A percentile compares a stretch with the other conserved stretches of the same genome.
Conservation (phyloP, 2,797 vertebrate species). For the Artibeus lituratus region DNA sequence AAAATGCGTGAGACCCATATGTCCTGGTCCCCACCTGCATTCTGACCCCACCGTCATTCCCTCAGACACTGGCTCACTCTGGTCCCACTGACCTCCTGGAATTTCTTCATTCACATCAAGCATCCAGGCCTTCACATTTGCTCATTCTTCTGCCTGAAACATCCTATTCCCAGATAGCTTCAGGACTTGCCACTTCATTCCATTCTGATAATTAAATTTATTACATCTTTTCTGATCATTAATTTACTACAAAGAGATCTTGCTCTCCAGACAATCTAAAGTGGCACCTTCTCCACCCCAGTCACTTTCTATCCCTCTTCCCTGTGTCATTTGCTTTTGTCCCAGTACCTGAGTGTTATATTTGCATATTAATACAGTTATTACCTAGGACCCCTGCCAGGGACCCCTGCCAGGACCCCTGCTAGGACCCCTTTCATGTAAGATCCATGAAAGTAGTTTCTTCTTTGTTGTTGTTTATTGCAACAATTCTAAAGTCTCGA, state of each 20-base stretch:
- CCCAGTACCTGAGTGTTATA: no score
- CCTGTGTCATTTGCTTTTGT: neutral
- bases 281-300: rapidly evolving
- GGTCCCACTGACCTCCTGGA: neutral
- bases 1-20: rapidly evolving
- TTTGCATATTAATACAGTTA: neutral
- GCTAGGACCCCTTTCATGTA: no score
- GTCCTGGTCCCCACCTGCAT: neutral
- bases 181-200: neutral
- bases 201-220: neutral
- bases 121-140: neutral
- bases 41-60: no score
- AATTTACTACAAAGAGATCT: neutral
- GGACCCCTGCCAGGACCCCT: neutral
- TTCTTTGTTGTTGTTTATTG: neutral
- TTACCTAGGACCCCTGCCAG: neutral
- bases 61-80: neutral
- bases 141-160: neutral
- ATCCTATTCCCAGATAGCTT: neutral
- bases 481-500: neutral
- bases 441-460: neutral
- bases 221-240: neutral
- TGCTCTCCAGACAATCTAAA: neutral
- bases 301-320: no score
- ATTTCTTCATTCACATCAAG: neutral